phyloP scores from a whole-genome alignment of 1,140 invertebrate species.

The Panagrolaimus sp. region DNA sequence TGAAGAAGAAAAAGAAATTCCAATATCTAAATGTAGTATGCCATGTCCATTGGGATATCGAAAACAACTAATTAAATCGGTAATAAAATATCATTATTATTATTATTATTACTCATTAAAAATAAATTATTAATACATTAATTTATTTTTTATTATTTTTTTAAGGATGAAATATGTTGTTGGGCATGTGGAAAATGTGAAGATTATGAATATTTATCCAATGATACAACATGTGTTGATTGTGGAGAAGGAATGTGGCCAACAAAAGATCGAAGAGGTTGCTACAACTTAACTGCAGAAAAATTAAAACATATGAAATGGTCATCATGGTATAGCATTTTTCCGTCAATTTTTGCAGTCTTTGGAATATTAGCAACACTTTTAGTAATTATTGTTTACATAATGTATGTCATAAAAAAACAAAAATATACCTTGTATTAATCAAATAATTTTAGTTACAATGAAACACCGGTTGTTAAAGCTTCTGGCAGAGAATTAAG shows the following conservation, averaged over 20 bases:
- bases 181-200: slow-evolving; percentile 65
- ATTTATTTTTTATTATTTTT: slow-evolving; percentile 5
- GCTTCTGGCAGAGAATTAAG: slow-evolving; percentile 76
- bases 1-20: slow-evolving; percentile 52
- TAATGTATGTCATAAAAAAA: slow-evolving; percentile 38
- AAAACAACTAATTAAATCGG: slow-evolving; percentile 57
- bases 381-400: slow-evolving; percentile 61
- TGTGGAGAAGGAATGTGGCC: slow-evolving; percentile 64
- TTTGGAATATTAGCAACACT: slow-evolving; percentile 63
- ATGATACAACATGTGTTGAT: slow-evolving; percentile 66
- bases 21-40: slow-evolving; percentile 66
- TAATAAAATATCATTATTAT: slow-evolving; percentile 16
- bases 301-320: slow-evolving; percentile 65
- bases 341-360: slow-evolving; percentile 63
- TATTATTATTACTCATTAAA: not conserved
- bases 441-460: slow-evolving; percentile 59
- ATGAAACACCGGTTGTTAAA: slow-evolving; percentile 73
- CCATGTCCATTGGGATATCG: slow-evolving; percentile 62
- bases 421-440: not conserved
- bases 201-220: slow-evolving; percentile 64
- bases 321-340: slow-evolving; percentile 63
- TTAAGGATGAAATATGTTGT: slow-evolving; percentile 56
- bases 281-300: slow-evolving; percentile 59
- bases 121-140: slow-evolving; percentile 38
- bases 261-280: slow-evolving; percentile 55